A percentile compares a stretch with the other conserved stretches of the same genome.
Conservation (phyloP, 1,140 invertebrate genomes). For the Bombus balteatus region DNA sequence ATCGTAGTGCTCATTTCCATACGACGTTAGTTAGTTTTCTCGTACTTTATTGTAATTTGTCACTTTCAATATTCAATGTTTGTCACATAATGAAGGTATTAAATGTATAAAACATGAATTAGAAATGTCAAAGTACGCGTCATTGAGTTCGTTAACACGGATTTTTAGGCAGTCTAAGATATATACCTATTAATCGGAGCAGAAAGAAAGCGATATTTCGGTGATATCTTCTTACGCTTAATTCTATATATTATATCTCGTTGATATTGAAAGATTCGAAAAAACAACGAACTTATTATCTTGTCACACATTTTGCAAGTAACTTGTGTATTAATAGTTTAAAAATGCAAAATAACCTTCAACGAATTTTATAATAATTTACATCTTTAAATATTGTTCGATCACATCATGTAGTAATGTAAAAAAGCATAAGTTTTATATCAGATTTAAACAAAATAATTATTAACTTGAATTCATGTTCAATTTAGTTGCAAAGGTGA, state of each 20-base stretch:
- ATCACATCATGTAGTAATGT: slow-evolving; percentile 1
- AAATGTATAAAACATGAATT: slow-evolving; percentile 14
- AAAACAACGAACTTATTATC: slow-evolving; percentile 15
- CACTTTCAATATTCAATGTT: background rate
- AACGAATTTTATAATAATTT: slow-evolving; percentile 23
- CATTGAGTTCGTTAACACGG: slow-evolving; percentile 20
- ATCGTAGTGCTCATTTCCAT: background rate
- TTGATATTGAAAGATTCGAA: background rate
- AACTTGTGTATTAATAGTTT: slow-evolving; percentile 6
- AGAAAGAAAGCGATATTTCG: background rate
- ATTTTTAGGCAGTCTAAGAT: background rate
- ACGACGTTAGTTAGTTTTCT: background rate
- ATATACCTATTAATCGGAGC: background rate
- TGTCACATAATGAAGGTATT: background rate
- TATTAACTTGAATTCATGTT: background rate
- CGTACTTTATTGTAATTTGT: background rate
- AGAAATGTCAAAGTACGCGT: slow-evolving; percentile 31
- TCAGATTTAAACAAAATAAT: background rate
- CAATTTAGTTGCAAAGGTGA: background rate
- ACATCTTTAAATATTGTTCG: background rate
- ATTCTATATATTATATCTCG: background rate
- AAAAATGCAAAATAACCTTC: slow-evolving; percentile 36
- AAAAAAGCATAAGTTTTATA: background rate
- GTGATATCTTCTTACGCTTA: background rate
- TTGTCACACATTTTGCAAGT: background rate